A percentile compares a stretch with the other conserved stretches of the same genome.
These are phyloP conservation scores for Eumaeus atala DNA, from an alignment of 1,140 invertebrate species.

Conservation along the genomic window DNA sequence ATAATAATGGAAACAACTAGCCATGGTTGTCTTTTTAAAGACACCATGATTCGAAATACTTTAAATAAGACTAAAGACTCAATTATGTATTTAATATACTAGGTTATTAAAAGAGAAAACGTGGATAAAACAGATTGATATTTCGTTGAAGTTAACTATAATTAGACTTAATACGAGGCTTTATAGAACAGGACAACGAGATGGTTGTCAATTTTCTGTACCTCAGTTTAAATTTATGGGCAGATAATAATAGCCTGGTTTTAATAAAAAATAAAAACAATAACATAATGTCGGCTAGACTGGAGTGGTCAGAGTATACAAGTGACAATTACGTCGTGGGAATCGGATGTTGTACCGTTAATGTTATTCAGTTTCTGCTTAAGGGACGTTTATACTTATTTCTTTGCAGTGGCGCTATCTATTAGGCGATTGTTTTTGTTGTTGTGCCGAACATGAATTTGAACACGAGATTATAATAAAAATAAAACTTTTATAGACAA, in stretches of 20 bases:
- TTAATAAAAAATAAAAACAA: slow-evolving; percentile 15
- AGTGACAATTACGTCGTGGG: slow-evolving; percentile 23
- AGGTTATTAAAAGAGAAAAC: too few relatives aligned
- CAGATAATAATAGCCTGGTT: slow-evolving; percentile 7
- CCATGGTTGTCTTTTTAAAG: too few relatives aligned
- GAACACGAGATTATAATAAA: too few relatives aligned
- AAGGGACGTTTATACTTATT: slow-evolving; percentile 6
- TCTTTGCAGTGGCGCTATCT: slow-evolving; percentile 4
- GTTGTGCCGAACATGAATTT: not conserved
- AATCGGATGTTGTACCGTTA: slow-evolving; percentile 24
- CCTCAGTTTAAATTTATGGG: not conserved
- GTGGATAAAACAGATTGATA: too few relatives aligned
- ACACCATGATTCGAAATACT: too few relatives aligned
- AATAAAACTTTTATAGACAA: too few relatives aligned
- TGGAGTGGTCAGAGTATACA: slow-evolving; percentile 1
- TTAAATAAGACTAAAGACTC: too few relatives aligned
- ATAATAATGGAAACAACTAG: not conserved
- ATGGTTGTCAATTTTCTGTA: too few relatives aligned
- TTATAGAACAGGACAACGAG: too few relatives aligned
- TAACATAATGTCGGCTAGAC: slow-evolving; percentile 9
- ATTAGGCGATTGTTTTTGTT: slow-evolving; percentile 1
- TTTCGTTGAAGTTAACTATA: too few relatives aligned
- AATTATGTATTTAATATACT: too few relatives aligned
- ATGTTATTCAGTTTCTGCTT: slow-evolving; percentile 15
- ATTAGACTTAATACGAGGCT: too few relatives aligned